Conservation (phyloP, 2,797 vertebrate genomes). For the Halcyon badia region DNA sequence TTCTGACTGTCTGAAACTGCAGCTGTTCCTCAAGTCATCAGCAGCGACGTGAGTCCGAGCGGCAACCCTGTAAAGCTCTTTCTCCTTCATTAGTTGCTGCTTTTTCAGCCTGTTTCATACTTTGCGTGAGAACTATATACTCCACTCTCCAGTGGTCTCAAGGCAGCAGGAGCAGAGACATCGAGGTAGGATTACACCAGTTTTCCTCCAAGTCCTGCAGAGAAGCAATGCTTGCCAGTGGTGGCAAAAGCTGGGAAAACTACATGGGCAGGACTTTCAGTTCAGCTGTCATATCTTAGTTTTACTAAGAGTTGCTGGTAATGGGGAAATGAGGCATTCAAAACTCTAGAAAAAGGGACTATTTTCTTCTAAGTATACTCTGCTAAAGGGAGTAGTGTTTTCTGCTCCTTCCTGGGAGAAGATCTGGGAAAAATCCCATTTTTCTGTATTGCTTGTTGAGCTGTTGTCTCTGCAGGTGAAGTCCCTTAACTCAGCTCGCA, state of each 20-base stretch:
- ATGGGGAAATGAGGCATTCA: background rate
- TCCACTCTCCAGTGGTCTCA: background rate
- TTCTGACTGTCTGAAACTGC: background rate
- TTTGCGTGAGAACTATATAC: background rate
- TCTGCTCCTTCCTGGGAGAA: background rate
- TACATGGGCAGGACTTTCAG: background rate
- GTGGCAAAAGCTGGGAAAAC: background rate
- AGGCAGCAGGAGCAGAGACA: background rate
- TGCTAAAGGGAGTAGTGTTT: background rate
- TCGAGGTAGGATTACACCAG: background rate
- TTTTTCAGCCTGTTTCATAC: background rate
- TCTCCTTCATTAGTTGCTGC: background rate
- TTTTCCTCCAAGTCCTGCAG: background rate
- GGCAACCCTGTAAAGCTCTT: background rate
- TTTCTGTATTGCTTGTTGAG: background rate
- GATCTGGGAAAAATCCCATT: background rate
- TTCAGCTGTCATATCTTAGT: background rate
- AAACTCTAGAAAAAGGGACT: background rate
- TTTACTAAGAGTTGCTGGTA: background rate
- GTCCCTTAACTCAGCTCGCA: background rate
- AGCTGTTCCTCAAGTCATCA: background rate
- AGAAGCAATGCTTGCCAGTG: rapidly evolving
- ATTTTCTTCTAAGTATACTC: background rate
- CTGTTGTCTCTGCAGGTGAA: background rate
- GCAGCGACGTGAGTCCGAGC: background rate